phyloP scores from a whole-genome alignment of 1,140 invertebrate species.

The Neotoxoptera formosana region DNA sequence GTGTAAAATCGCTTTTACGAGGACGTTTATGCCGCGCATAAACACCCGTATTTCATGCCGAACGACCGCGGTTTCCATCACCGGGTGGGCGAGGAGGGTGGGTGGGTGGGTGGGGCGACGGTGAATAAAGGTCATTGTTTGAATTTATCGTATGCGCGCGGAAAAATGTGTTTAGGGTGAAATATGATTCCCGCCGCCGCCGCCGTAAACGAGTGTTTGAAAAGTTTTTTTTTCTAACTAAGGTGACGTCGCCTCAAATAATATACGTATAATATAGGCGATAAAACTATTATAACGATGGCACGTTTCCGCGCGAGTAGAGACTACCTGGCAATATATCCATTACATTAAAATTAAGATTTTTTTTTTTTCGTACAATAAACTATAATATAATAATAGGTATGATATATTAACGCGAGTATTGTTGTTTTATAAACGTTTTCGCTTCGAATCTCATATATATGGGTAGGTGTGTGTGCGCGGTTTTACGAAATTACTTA shows the following conservation, averaged over 20 bases:
- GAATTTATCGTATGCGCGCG: background rate
- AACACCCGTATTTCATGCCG: slow-evolving; percentile 1
- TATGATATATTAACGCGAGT: too few relatives aligned
- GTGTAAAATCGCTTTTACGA: background rate
- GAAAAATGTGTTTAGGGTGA: slow-evolving; percentile 33
- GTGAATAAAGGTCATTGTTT: slow-evolving; percentile 21
- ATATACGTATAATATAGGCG: background rate
- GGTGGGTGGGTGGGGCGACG: too few relatives aligned
- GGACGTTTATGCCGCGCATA: background rate
- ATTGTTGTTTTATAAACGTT: background rate
- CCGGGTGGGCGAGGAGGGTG: background rate
- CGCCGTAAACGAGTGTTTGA: slow-evolving; percentile 35
- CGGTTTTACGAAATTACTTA: background rate
- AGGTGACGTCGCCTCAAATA: background rate
- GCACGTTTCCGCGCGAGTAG: background rate
- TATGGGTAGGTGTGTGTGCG: background rate
- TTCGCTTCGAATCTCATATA: background rate
- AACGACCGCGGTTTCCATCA: slow-evolving; percentile 5
- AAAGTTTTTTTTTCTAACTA: slow-evolving; percentile 13
- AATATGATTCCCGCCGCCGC: slow-evolving; percentile 17
- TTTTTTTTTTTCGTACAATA: background rate
- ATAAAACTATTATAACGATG: slow-evolving; percentile 48
- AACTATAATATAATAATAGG: background rate
- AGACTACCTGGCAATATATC: background rate
- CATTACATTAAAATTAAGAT: background rate